Evolutionary conservation across 2,113 vertebrate species (phyloP).

Genomic region (Vulpes lagopus): DNA sequence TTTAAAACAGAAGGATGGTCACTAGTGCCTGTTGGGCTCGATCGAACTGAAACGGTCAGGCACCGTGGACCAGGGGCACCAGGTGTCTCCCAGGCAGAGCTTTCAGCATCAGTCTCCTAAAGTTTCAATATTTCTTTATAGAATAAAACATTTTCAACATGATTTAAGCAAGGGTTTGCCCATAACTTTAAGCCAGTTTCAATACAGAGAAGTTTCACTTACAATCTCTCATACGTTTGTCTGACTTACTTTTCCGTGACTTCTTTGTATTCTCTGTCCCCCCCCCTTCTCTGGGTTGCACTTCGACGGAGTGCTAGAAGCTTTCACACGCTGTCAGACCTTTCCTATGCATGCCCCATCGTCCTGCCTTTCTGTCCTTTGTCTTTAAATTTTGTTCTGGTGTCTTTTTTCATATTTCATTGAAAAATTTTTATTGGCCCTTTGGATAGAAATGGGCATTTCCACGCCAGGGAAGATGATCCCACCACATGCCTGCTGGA

Average conservation of each 20-base stretch:
- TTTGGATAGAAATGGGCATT: too few relatives aligned
- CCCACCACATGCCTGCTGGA: too few relatives aligned
- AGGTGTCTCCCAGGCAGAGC: background rate
- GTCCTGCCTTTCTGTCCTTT: background rate
- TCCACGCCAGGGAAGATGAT: too few relatives aligned
- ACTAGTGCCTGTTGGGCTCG: background rate
- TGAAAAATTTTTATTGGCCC: too few relatives aligned
- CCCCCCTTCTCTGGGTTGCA: rapidly evolving
- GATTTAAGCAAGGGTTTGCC: background rate
- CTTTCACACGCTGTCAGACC: rapidly evolving
- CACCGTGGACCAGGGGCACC: rapidly evolving
- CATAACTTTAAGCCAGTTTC: background rate
- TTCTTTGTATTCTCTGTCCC: background rate
- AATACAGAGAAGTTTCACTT: background rate
- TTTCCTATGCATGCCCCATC: rapidly evolving
- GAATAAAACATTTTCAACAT: background rate
- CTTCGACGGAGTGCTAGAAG: rapidly evolving
- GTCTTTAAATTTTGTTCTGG: background rate
- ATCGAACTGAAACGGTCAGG: background rate
- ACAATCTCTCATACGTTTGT: background rate
- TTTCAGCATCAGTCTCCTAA: background rate
- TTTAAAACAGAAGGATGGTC: background rate
- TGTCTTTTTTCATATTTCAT: background rate
- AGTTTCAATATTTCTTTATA: background rate
- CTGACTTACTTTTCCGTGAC: background rate